Conservation (phyloP, 2,113 vertebrate species). For the Perccottus glenii region DNA sequence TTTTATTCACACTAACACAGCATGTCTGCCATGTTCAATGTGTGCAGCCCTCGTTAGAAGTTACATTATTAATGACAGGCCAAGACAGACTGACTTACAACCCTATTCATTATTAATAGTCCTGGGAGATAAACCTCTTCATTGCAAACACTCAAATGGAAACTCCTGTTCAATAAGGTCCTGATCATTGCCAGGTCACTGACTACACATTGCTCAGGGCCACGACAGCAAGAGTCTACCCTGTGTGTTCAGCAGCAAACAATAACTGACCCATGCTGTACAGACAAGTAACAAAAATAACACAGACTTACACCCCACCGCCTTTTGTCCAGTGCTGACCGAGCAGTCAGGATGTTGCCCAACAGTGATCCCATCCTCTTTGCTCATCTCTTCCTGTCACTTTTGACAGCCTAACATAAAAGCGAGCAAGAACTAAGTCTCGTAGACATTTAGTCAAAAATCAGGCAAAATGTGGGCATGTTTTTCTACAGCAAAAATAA, state of each 20-base stretch:
- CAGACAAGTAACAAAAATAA: slow-evolving; percentile 15
- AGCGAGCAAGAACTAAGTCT: not conserved
- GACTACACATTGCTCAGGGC: slow-evolving; percentile 48
- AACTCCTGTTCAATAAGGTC: slow-evolving; percentile 53
- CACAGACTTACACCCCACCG: not conserved
- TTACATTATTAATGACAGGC: slow-evolving; percentile 42
- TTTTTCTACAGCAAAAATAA: not conserved
- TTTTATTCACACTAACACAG: no score
- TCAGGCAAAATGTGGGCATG: not conserved
- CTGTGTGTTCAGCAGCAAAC: slow-evolving; percentile 15
- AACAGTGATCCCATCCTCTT: slow-evolving; percentile 51
- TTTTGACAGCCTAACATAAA: slow-evolving; percentile 41
- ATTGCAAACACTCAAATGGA: slow-evolving; percentile 47
- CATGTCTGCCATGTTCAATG: not conserved
- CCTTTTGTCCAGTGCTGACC: slow-evolving; percentile 49
- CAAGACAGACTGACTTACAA: slow-evolving; percentile 29
- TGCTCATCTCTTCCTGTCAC: slow-evolving; percentile 54
- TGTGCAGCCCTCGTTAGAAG: not conserved
- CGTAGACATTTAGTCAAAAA: slow-evolving; percentile 1
- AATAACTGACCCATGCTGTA: not conserved
- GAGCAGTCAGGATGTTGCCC: slow-evolving; percentile 69
- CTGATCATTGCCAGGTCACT: slow-evolving; percentile 67
- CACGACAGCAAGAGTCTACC: slow-evolving; percentile 4
- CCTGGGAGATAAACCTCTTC: slow-evolving; percentile 9
- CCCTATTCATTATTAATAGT: slow-evolving; percentile 31